Percentiles rank a stretch among this genome's conserved stretches.
Evolutionary conservation across 53 echinoderm and acorn worm species (phyloP).

Genomic region (Pentamera pediparva): DNA sequence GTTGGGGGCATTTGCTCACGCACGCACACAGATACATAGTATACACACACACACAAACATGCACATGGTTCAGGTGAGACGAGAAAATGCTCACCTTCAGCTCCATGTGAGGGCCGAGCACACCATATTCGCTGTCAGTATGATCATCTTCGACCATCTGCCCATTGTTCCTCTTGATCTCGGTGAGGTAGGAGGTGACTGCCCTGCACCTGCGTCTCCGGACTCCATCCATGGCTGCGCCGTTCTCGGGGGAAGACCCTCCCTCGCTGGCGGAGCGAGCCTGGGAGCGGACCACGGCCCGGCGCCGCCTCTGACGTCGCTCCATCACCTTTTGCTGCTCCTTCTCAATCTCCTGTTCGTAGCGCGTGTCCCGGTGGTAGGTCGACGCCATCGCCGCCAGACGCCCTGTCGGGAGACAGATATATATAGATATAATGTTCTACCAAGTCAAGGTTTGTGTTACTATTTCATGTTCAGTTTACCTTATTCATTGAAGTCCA

Average conservation of each 20-base stretch:
- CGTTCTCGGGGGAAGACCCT: neutral
- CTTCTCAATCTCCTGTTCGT: constrained; percentile 94
- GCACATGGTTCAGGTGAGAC: no score
- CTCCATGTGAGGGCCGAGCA: neutral
- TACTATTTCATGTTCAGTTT: no score
- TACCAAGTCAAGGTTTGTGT: no score
- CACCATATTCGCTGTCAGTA: neutral
- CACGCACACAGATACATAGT: no score
- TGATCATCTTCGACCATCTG: no score
- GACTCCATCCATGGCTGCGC: neutral
- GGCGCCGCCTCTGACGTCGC: constrained; percentile 36
- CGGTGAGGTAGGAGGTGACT: neutral
- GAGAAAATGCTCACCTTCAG: neutral
- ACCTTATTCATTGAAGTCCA: no score
- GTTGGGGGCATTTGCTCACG: no score
- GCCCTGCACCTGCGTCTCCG: neutral
- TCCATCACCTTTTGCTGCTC: constrained; percentile 65
- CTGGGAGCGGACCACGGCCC: neutral
- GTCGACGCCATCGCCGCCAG: constrained; percentile 30
- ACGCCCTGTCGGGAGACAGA: neutral
- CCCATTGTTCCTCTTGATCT: neutral
- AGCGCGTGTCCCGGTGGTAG: constrained; percentile 76
- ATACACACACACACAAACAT: no score
- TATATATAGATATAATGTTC: no score
- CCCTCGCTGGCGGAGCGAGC: neutral